A percentile compares a stretch with the other conserved stretches of the same genome.
phyloP scores from a whole-genome alignment of 1,140 invertebrate species.

The Musca domestica region DNA sequence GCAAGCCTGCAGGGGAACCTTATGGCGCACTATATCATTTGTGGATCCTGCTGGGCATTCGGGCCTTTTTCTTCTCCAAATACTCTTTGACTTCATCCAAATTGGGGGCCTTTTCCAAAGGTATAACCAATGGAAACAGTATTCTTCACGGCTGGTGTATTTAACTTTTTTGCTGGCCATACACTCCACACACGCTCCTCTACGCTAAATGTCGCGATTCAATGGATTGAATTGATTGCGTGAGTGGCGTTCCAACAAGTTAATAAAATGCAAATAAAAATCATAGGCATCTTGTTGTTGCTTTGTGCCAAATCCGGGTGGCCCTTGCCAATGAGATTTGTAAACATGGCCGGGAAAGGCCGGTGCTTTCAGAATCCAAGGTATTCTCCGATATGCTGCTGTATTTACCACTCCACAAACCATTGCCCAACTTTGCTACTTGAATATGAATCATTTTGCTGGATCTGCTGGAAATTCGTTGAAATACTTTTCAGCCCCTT shows the following conservation, averaged over 20 bases:
- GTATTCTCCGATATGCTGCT: slow-evolving; percentile 62
- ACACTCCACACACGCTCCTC: slow-evolving; percentile 92
- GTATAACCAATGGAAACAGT: slow-evolving; percentile 80
- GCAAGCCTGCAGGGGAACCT: slow-evolving; percentile 81
- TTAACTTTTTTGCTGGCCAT: slow-evolving; percentile 71
- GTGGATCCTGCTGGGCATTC: slow-evolving; percentile 40
- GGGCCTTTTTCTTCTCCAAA: slow-evolving; percentile 66
- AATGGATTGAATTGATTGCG: slow-evolving; percentile 66
- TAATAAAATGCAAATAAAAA: slow-evolving; percentile 91
- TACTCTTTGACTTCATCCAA: slow-evolving; percentile 68
- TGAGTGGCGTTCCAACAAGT: slow-evolving; percentile 77
- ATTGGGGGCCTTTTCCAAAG: slow-evolving; percentile 77
- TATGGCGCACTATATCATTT: slow-evolving; percentile 69
- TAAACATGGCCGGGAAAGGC: slow-evolving; percentile 94
- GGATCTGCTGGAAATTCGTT: slow-evolving; percentile 67
- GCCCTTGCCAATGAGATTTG: slow-evolving; percentile 82
- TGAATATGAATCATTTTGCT: slow-evolving; percentile 86
- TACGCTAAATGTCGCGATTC: slow-evolving; percentile 82
- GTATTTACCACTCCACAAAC: slow-evolving; percentile 88
- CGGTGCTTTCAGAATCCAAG: slow-evolving; percentile 63
- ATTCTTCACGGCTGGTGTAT: slow-evolving; percentile 77
- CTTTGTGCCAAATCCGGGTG: slow-evolving; percentile 91
- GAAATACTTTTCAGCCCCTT: slow-evolving; percentile 67
- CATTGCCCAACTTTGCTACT: slow-evolving; percentile 88
- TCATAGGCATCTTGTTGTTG: slow-evolving; percentile 98